Evolutionary conservation across 2,797 vertebrate genomes (phyloP), one percentile per base, ranked within the genome.

Genomic region (Mormyrops attenuatus): DNA sequence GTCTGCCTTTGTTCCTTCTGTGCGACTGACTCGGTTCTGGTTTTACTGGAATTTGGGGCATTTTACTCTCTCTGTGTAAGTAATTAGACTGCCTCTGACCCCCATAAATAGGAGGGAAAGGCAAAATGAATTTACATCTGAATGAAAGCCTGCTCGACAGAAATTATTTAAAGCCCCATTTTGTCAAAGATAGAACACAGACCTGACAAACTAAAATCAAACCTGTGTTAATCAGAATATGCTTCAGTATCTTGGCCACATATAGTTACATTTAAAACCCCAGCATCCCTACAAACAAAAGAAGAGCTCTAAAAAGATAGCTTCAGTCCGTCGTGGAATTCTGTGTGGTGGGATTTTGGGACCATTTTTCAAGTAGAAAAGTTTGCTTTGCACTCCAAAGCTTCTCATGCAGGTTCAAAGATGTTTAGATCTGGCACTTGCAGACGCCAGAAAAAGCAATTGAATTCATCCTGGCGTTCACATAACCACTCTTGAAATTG

Each of bases 121-220:
- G 87, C 90, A 73, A 90, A 89, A 90, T 89, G 38, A 60, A 95
- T 96, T 96, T 93, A 93, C 95, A 95, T 96, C 90, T 95, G 94
- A 96, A 96, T 93, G 92, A 91, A 87, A 91, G 63, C 89, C 57
- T 6, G 84, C 87, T 93, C 4, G 30, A 91, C 91, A 90, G 88
- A 93, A 94, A 92, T 47, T 88, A 89, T 89, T 91, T 90, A 22
- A 92, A 89, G 80, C 85, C 88, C 57, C 22, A 9, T 9, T 90
- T 89, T 90, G 89, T 91, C 90, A 90, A 89, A 89, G 89, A 90
- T 90, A 91, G 17, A 82, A 82, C 80, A 84, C 80, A 44, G n/a
- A 49, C 80, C 9, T 11, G 44, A 84, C 44, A 52, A 52, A 50
- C 11, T 30, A 49, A 85, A 52, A 49, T 52, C 38, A 82, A 44